Evolutionary conservation across 2,888 invertebrate species (phyloP), one percentile per base, ranked within the genome.

Genomic region (Heliothis peltigera): DNA sequence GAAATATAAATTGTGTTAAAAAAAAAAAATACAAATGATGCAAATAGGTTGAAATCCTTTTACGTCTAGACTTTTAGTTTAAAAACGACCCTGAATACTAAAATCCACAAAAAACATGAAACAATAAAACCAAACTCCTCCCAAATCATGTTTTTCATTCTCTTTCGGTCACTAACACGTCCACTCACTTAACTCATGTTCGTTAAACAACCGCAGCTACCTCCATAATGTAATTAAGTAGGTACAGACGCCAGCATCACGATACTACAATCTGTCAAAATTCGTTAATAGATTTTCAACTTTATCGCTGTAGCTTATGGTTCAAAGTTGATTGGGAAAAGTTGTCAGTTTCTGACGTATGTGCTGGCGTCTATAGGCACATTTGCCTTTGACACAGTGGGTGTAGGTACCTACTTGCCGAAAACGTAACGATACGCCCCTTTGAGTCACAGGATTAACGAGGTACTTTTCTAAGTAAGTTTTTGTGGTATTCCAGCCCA

Each of bases 141-240:
- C 74, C 49, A 0, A 67, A 51, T 35, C 67, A 56, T 77, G 74
- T 75, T 57, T 54, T 54, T 57, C 54, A 77, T 56, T 18, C 28
- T 18, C 48, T 32, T 61, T 61, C 7, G 49, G 18, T n/a, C 7
- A n/a, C n/a, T 18, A 22, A 44, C 55, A 17, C 44, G 39, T 28
- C 17, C 17, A 7, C 8, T 28, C 28, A 2, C 1, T 10, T 39
- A 15, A 42, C 17, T 70, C 32, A 35, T 28, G 28, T 28, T 43
- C 42, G 21, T 49, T 28, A 51, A 51, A 52, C 15, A n/a, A 18
- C 5, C 46, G 21, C n/a, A 48, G 19, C 39, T 17, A 64, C 57
- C 59, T 35, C 35, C 75, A 56, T 56, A 43, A 3, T 42, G 19
- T 59, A 39, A 64, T 57, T 48, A 58, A 58, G 39, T 39, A 18